Evolutionary conservation across 1,140 invertebrate species (phyloP).

Genomic region (Yoshiicerus persimilis): DNA sequence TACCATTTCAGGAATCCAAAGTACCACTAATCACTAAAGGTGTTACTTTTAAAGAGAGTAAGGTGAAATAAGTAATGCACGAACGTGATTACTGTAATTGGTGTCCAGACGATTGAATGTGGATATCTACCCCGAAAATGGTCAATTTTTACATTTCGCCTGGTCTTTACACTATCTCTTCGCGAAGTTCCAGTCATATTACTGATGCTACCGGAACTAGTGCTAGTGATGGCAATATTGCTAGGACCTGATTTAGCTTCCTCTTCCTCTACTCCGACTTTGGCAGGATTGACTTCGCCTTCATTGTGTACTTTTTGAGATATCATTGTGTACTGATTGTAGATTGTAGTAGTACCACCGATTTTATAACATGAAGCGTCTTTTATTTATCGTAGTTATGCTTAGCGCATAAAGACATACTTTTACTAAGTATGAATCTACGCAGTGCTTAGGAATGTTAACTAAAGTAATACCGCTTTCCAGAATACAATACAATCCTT

Average conservation of each 20-base stretch:
- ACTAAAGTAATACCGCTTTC: too few species aligned
- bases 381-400: too few species aligned
- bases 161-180: neutral
- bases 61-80: neutral
- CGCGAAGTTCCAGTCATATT: neutral
- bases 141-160: neutral
- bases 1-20: neutral
- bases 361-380: too few species aligned
- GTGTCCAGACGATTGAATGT: neutral
- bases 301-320: too few species aligned
- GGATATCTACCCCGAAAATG: neutral
- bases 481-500: too few species aligned
- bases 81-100: neutral
- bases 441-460: too few species aligned
- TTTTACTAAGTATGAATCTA: too few species aligned
- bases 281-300: neutral
- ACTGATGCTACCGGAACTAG: neutral
- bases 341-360: too few species aligned
- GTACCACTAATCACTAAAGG: neutral
- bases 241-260: too few species aligned
- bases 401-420: too few species aligned
- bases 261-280: neutral
- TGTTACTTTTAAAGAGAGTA: neutral
- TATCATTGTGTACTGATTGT: too few species aligned
- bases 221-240: neutral